Evolutionary conservation across 2,797 vertebrate genomes (phyloP).

Genomic region (Phaenicophaeus curvirostris): DNA sequence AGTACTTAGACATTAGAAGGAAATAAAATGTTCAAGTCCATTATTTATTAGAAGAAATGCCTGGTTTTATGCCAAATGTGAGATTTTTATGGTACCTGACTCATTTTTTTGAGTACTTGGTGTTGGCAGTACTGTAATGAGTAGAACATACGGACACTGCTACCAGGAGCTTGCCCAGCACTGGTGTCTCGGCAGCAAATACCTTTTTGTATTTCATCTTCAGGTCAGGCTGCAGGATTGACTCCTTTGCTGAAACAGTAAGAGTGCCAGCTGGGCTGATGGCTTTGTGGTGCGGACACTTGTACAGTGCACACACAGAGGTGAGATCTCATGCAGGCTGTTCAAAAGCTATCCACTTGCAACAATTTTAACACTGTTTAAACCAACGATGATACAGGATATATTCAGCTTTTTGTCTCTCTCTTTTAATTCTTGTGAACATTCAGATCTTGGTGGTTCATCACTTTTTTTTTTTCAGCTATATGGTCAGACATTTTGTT

Average conservation of each 20-base stretch:
- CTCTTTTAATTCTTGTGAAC: background rate
- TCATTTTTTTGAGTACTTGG: conserved; percentile 17
- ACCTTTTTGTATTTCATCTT: conserved; percentile 39
- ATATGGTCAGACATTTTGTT: background rate
- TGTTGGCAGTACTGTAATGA: conserved; percentile 25
- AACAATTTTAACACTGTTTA: conserved; percentile 25
- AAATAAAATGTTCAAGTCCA: background rate
- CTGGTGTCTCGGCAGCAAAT: background rate
- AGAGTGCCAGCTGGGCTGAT: conserved; percentile 49
- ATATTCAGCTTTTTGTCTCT: conserved; percentile 12
- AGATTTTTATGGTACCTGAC: conserved; percentile 3
- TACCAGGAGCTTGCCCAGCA: background rate
- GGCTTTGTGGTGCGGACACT: conserved; percentile 38
- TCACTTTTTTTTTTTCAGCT: background rate
- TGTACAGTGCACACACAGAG: background rate
- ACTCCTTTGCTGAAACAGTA: conserved; percentile 6
- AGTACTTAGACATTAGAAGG: background rate
- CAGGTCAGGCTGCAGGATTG: background rate
- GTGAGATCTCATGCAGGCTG: conserved; percentile 63
- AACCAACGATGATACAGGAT: background rate
- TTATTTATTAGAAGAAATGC: conserved; percentile 20
- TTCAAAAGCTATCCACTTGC: conserved; percentile 7
- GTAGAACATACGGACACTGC: conserved; percentile 41
- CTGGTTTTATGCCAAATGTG: conserved; percentile 10
- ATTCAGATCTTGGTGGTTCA: background rate